Conservation (phyloP, 2,113 vertebrate genomes). For the Pterophyllum scalare region DNA sequence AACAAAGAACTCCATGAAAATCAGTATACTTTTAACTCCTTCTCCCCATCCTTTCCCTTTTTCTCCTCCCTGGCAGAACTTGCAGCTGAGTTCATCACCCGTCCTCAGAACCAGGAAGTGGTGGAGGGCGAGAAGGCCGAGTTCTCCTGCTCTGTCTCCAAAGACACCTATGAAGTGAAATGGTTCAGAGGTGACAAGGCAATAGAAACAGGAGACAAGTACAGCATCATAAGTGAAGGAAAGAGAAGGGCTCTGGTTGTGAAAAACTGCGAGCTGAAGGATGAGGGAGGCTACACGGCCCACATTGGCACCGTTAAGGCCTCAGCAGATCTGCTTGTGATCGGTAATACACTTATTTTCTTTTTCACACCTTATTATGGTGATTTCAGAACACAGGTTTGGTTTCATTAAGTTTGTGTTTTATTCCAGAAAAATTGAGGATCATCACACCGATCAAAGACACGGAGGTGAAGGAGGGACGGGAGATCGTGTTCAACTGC, state of each 20-base stretch:
- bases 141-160: slow-evolving; percentile 94
- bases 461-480: slow-evolving; percentile 88
- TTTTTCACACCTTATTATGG: accelerated
- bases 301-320: slow-evolving; percentile 89
- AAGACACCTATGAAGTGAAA: slow-evolving; percentile 89
- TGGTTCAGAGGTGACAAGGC: slow-evolving; percentile 88
- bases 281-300: slow-evolving; percentile 88
- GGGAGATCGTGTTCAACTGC: slow-evolving; percentile 94
- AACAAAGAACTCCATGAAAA: neutral
- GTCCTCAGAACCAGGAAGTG: slow-evolving; percentile 92
- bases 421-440: slow-evolving; percentile 91
- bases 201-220: slow-evolving; percentile 88
- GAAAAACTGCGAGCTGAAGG: slow-evolving; percentile 86
- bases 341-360: slow-evolving; percentile 82
- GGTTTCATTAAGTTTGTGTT: neutral
- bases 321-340: slow-evolving; percentile 88
- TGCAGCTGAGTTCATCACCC: slow-evolving; percentile 95
- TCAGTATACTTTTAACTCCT: too few relatives aligned
- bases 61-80: slow-evolving; percentile 84
- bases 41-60: neutral
- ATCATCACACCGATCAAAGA: slow-evolving; percentile 93
- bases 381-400: accelerated
- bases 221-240: slow-evolving; percentile 89
- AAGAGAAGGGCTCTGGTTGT: slow-evolving; percentile 90
- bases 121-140: slow-evolving; percentile 96